Evolutionary conservation across 2,888 invertebrate species (phyloP).

Genomic region (Campoplex capitator): DNA sequence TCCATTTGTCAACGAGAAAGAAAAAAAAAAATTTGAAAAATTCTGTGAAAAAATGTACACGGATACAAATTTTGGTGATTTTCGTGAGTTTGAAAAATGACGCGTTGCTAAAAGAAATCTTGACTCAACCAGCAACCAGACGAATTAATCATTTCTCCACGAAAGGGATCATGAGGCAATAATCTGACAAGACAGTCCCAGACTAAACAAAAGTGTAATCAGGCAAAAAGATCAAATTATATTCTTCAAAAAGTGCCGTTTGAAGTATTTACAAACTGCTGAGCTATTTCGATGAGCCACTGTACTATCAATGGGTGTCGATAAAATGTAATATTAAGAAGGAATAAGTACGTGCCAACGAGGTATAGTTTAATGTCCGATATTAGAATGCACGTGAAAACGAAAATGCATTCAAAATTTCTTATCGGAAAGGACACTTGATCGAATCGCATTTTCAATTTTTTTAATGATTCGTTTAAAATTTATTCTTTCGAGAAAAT

Average conservation of each 20-base stretch:
- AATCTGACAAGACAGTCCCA: background rate
- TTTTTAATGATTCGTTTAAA: background rate
- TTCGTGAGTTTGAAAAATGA: background rate
- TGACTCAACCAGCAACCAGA: background rate
- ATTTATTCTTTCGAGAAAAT: background rate
- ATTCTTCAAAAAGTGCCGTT: background rate
- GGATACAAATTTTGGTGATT: background rate
- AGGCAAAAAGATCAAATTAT: background rate
- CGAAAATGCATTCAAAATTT: background rate
- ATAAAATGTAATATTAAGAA: background rate
- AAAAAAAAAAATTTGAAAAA: background rate
- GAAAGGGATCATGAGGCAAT: background rate
- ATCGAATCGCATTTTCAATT: background rate
- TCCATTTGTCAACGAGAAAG: background rate
- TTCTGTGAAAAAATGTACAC: background rate
- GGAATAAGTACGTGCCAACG: background rate
- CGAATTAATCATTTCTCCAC: background rate
- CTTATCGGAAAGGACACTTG: background rate
- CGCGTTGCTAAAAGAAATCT: background rate
- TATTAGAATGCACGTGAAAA: background rate
- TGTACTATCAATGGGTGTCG: background rate
- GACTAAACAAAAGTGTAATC: background rate
- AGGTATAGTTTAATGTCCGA: background rate
- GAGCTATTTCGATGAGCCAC: background rate
- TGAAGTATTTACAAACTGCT: background rate